A percentile compares a stretch with the other conserved stretches of the same genome.
Evolutionary conservation across 1,140 invertebrate genomes (phyloP).

Genomic region (Propsilocerus akamusi): DNA sequence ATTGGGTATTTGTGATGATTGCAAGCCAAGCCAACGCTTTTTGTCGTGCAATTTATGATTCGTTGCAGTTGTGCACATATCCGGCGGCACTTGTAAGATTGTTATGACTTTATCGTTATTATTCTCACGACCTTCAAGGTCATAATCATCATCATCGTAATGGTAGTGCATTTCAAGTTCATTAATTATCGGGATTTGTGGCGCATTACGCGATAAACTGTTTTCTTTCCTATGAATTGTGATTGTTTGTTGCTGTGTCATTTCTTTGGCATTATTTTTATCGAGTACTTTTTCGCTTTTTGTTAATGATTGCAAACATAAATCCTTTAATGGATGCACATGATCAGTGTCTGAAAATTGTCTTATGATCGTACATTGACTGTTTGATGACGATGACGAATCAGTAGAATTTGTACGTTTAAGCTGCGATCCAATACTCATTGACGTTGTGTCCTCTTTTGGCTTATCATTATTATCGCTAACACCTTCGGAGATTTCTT

Average conservation of each 20-base stretch:
- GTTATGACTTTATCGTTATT: constrained; percentile 1
- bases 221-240: not conserved
- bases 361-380: not conserved
- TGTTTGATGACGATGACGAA: not conserved
- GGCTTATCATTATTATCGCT: not conserved
- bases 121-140: not conserved
- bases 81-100: not conserved
- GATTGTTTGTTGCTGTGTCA: not conserved
- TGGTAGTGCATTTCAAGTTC: not conserved
- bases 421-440: too few relatives aligned
- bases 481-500: not conserved
- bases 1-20: constrained; percentile 33
- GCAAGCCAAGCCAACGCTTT: constrained; percentile 33
- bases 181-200: not conserved
- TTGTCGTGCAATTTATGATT: constrained; percentile 11
- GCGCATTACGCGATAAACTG: not conserved
- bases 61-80: not conserved
- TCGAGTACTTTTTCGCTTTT: too few relatives aligned
- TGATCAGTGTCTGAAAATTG: not conserved
- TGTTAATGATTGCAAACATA: not conserved
- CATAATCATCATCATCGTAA: not conserved
- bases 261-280: not conserved
- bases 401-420: not conserved
- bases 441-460: not conserved
- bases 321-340: not conserved